Evolutionary conservation across 2,797 vertebrate species (phyloP).

Genomic region (Graptemys geographica): DNA sequence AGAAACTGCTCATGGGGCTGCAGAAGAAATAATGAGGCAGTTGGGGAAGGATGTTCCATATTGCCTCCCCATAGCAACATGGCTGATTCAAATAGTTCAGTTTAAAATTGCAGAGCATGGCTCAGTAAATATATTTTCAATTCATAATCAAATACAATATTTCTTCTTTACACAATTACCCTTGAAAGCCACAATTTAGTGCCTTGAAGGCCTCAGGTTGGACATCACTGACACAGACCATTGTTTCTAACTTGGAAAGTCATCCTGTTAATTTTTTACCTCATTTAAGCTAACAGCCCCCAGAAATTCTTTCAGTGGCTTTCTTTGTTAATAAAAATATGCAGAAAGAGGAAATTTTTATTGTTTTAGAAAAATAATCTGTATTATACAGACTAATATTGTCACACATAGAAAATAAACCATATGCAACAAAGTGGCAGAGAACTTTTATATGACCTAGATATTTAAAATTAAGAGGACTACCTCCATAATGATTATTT

Average conservation of each 20-base stretch:
- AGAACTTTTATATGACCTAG: background rate
- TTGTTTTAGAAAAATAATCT: background rate
- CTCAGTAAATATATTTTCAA: background rate
- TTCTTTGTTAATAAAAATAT: background rate
- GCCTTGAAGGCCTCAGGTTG: background rate
- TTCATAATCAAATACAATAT: background rate
- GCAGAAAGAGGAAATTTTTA: background rate
- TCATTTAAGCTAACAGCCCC: background rate
- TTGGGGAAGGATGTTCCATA: accelerated
- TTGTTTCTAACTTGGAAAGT: background rate
- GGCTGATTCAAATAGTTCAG: background rate
- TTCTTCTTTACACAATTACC: background rate
- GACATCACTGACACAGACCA: background rate
- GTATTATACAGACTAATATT: background rate
- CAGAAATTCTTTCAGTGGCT: background rate
- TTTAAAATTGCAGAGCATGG: background rate
- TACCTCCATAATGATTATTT: background rate
- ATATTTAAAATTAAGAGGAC: background rate
- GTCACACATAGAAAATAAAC: background rate
- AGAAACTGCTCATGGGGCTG: accelerated
- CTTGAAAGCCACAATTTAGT: background rate
- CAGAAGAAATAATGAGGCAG: background rate
- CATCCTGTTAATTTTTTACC: background rate
- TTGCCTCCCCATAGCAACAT: background rate
- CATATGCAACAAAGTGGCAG: too few relatives aligned